Evolutionary conservation across 2,888 invertebrate genomes (phyloP).

Genomic region (Polyploca ridens): DNA sequence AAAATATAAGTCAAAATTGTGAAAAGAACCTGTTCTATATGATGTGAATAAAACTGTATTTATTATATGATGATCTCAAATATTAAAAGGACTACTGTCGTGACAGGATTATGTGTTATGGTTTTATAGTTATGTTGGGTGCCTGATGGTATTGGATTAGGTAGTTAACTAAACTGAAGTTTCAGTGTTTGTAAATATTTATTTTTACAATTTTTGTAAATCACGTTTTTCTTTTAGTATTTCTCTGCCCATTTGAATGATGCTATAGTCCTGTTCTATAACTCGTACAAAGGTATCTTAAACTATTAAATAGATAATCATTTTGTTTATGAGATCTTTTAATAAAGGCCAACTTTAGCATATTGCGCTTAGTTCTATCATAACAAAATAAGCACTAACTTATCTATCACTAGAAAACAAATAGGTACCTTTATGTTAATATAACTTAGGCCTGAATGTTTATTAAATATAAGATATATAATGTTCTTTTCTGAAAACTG

Average conservation of each 20-base stretch:
- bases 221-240: background rate
- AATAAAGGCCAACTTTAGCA: background rate
- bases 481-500: too few species aligned
- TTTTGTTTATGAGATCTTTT: background rate
- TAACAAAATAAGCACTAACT: background rate
- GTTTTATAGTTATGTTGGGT: background rate
- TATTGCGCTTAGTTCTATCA: background rate
- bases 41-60: slow-evolving; percentile 36
- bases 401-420: background rate
- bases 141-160: background rate
- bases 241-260: background rate
- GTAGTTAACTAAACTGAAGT: background rate
- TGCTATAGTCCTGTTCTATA: background rate
- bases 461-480: background rate
- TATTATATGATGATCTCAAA: slow-evolving; percentile 56
- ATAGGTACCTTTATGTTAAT: background rate
- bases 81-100: slow-evolving; percentile 37
- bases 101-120: slow-evolving; percentile 38
- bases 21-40: background rate
- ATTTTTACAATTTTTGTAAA: background rate
- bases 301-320: background rate
- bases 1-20: background rate
- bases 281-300: background rate
- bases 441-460: background rate
- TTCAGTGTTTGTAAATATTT: background rate